Evolutionary conservation across 2,797 vertebrate genomes (phyloP), one percentile per base, ranked within the genome.

Genomic region (Hippopotamyrus pictus): DNA sequence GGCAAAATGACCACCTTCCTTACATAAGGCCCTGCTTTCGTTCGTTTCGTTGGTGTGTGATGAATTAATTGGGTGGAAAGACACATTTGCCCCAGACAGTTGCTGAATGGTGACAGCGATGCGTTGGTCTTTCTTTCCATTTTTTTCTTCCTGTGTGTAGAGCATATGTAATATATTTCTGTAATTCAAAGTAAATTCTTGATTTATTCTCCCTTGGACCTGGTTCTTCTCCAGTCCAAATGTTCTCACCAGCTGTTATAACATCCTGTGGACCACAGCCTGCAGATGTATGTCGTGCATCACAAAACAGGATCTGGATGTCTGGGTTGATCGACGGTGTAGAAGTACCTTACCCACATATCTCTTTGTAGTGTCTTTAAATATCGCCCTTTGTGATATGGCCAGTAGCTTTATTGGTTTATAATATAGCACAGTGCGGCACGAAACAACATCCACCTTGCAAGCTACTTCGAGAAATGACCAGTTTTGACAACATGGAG

Each of bases 401-500:
- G 7, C 11, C 41, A 83, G 82, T 6, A n/a, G 76, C 88, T 25
- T 37, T 44, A 44, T 41, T 46, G 86, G 33, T 48, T 50, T 84
- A 44, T 12, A 46, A 53, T 54, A 59, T 5, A 53, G 51, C n/a
- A 89, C 19, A 54, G 33, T 25, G 1, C 25, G 12, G 50, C 53
- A 22, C 22, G 41, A 37, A 19, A 46, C 48, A 54, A 79, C 51
- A 2, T 53, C 65, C 62, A 69, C 17, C 22, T 37, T 88, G 73
- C 48, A 51, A 44, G 48, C 48, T 19, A 51, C 88, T 33, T 59
- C 19, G 0, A 92, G 91, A 93, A 3, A 14, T 88, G 89, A 94
- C 89, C 50, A 37, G 59, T 89, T 91, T 82, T 92, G 93, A 94
- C 93, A 94, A 90, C 90, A 79, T 73, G 89, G 89, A 85, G 90